A percentile compares a stretch with the other conserved stretches of the same genome.
phyloP scores from a whole-genome alignment of 2,888 invertebrate species.

The Drosophila cyrtoloma region DNA sequence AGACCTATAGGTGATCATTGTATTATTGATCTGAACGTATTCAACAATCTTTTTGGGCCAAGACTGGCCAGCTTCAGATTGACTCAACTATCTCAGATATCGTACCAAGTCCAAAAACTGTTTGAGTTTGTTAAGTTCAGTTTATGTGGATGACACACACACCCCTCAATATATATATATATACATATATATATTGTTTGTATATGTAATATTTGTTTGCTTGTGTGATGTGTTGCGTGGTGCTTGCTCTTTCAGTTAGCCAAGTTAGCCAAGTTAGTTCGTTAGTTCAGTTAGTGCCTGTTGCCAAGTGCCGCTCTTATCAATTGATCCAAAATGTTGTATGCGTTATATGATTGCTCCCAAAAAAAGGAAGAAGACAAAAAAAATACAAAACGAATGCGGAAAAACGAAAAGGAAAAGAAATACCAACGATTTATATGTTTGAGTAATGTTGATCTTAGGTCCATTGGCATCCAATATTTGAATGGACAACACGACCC shows the following conservation, averaged over 20 bases:
- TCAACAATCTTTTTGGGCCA: neutral
- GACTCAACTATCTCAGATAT: neutral
- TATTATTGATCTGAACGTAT: neutral
- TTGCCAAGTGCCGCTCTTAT: slow-evolving; percentile 45
- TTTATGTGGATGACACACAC: neutral
- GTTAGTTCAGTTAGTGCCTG: slow-evolving; percentile 11
- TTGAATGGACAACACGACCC: slow-evolving; percentile 36
- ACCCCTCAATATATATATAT: neutral
- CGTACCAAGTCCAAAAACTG: neutral
- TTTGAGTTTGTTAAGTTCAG: neutral
- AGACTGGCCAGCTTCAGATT: neutral
- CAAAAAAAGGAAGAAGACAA: slow-evolving; percentile 6
- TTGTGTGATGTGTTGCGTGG: neutral
- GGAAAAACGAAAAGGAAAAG: neutral
- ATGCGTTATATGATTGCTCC: slow-evolving; percentile 56
- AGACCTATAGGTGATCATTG: neutral
- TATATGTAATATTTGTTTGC: slow-evolving; percentile 15
- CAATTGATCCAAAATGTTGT: slow-evolving; percentile 21
- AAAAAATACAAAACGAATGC: neutral
- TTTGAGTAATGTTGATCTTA: slow-evolving; percentile 44
- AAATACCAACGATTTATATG: slow-evolving; percentile 8
- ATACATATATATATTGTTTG: neutral
- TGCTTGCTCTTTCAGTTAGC: slow-evolving; percentile 31
- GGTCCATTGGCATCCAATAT: slow-evolving; percentile 50
- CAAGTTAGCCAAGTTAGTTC: slow-evolving; percentile 5